phyloP scores from a whole-genome alignment of 2,888 invertebrate species.

The Cantharis lateralis region DNA sequence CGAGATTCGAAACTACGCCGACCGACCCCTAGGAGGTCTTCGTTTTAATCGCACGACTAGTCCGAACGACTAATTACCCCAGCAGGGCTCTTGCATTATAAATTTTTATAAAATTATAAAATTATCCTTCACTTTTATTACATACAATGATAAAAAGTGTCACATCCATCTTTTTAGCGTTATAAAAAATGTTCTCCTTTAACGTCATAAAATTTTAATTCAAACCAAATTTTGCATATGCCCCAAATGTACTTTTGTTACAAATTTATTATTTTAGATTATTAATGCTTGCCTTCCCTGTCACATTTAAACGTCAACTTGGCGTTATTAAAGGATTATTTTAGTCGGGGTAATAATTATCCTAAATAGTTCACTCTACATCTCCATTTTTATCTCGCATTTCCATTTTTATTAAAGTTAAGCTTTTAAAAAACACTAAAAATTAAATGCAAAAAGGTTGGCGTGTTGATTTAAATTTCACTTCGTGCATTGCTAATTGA shows the following conservation, averaged over 20 bases:
- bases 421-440: background rate
- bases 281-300: background rate
- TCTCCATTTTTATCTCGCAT: background rate
- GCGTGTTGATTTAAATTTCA: constrained; percentile 11
- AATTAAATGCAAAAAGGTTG: background rate
- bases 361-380: background rate
- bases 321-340: background rate
- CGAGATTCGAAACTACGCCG: background rate
- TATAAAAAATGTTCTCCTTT: background rate
- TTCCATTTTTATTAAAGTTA: background rate
- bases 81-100: background rate
- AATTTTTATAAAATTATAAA: background rate
- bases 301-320: background rate
- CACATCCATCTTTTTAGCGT: background rate
- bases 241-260: background rate
- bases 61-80: background rate
- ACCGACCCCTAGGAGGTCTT: background rate
- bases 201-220: background rate
- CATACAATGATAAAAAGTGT: background rate
- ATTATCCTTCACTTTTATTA: background rate
- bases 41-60: background rate
- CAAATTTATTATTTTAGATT: background rate
- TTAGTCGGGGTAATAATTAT: background rate
- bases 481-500: constrained; percentile 15
- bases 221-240: background rate